These are phyloP conservation scores for Pediacus dermestoides DNA, from an alignment of 2,888 invertebrate species.

Conservation along the genomic window DNA sequence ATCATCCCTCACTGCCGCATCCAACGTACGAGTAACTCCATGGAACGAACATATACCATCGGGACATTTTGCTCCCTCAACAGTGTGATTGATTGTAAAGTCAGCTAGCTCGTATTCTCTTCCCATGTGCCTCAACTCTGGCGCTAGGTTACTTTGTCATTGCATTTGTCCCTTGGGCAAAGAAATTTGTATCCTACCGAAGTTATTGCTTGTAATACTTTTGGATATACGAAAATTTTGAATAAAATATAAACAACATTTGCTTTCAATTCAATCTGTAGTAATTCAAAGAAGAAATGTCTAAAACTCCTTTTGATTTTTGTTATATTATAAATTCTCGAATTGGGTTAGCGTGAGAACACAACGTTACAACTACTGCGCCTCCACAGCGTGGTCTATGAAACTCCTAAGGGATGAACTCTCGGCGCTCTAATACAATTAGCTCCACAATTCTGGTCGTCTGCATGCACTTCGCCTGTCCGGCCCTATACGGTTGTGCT, in stretches of 20 bases:
- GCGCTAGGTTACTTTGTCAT: slow-evolving; percentile 24
- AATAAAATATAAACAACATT: too few species aligned
- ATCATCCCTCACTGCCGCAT: slow-evolving; percentile 34
- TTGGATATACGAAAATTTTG: too few species aligned
- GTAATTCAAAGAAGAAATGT: too few species aligned
- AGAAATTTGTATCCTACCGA: slow-evolving; percentile 26
- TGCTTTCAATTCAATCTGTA: too few species aligned
- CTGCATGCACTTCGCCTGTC: too few species aligned
- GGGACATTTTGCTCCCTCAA: slow-evolving; percentile 28
- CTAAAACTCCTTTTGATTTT: too few species aligned
- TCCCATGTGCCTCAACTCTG: slow-evolving; percentile 21
- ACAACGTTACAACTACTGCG: slow-evolving; percentile 20
- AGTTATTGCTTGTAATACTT: too few species aligned
- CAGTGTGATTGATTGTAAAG: slow-evolving; percentile 29
- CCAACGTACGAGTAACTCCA: slow-evolving; percentile 21
- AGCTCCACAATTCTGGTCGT: too few species aligned
- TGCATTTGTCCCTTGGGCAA: slow-evolving; percentile 16
- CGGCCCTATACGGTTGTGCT: too few species aligned
- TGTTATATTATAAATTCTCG: too few species aligned
- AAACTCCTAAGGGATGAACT: slow-evolving; percentile 30
- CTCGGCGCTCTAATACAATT: slow-evolving; percentile 36
- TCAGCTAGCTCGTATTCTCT: too few species aligned
- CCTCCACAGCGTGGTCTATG: too few species aligned
- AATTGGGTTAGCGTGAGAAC: slow-evolving; percentile 20
- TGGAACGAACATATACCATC: slow-evolving; percentile 22